Base-by-base conservation (phyloP, 2,797 vertebrate genomes). In the Ctenopoma kingsleyae region DNA sequence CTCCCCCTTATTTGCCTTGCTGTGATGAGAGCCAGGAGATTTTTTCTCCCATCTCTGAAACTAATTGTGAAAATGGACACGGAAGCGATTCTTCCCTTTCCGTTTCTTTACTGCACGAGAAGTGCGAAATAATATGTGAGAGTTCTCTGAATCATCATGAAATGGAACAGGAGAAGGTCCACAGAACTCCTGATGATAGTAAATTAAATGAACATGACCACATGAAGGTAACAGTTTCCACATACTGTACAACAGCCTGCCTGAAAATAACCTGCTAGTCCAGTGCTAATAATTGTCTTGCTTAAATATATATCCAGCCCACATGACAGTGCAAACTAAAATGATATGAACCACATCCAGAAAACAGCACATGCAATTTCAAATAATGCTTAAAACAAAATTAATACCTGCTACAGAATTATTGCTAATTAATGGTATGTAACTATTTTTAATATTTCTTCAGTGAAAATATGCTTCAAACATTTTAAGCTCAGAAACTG, bases 221-320 rank as follows among this genome's bases (percentile, higher is more conserved):
- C 3, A 10, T 65, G 22, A 65, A 91, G 90, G 90, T 91, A 90
- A 85, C 35, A 0, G 8, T 43, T 32, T 17, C 8, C 4, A 52
- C 6, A 58, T 56, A 32, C 15, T 25, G 8, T 5, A 32, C 10
- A 23, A 8, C 3, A 12, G 11, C 13, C 51, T 51, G 25, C 25
- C 19, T 55, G 58, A 2, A 32, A 8, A 50, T 16, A 5, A 20
- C 13, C 38, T 23, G 6, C 3, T 47, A 46, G 25, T 50, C 0
- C 8, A 22, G 49, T 6, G 23, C 19, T 17, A 7, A 17, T 23
- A 23, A 38, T 15, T 40, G 38, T 40, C 13, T 40, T 40, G 13
- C 38, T 15, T 40, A 40, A 5, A 16, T 13, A 40, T 13, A 38
- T 3, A 11, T 12, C 11, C 9, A 38, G 2, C 2, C 15, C 15